Percentiles rank a stretch among this genome's conserved stretches.
Conservation (phyloP, 2,113 vertebrate genomes). For the Rostratula benghalensis region DNA sequence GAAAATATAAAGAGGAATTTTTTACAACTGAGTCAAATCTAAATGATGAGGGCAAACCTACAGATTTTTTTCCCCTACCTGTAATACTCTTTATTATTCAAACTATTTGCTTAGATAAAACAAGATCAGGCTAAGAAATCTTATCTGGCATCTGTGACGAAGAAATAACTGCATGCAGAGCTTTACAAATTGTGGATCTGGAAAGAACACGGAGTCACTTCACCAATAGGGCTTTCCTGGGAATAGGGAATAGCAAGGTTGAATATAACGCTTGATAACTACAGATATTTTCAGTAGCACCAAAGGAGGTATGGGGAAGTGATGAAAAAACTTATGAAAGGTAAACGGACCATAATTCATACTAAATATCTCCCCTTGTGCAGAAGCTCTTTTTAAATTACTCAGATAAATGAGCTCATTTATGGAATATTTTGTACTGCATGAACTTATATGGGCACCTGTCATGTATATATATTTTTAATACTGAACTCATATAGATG, state of each 20-base stretch:
- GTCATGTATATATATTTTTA: slow-evolving; percentile 71
- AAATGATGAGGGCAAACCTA: neutral
- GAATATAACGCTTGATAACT: slow-evolving; percentile 49
- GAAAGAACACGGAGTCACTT: slow-evolving; percentile 16
- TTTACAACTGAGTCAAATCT: neutral
- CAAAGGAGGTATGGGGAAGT: slow-evolving; percentile 60
- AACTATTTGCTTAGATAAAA: neutral
- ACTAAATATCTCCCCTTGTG: slow-evolving; percentile 63
- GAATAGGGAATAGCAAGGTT: slow-evolving; percentile 51
- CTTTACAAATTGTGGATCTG: neutral
- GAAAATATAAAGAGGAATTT: neutral
- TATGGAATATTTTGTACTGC: slow-evolving; percentile 66
- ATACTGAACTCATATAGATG: slow-evolving; percentile 60
- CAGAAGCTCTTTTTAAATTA: slow-evolving; percentile 67
- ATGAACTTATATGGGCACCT: slow-evolving; percentile 71
- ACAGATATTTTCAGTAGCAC: slow-evolving; percentile 57
- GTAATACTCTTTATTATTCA: neutral
- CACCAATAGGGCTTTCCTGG: slow-evolving; percentile 32
- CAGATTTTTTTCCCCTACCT: neutral
- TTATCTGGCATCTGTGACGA: neutral
- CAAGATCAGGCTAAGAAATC: too few relatives aligned
- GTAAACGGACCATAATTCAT: slow-evolving; percentile 64
- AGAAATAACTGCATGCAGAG: neutral
- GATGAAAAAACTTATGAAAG: slow-evolving; percentile 71
- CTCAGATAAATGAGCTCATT: slow-evolving; percentile 69